Evolutionary conservation across 2,113 vertebrate species (phyloP).

Genomic region (rabbit (Oryctolagus cuniculus)): mOryCun1.1 NC_091449.1:33164001-33164500

Average conservation of each 20-base stretch:
- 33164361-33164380: too few species aligned
- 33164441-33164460: not conserved
- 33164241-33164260: not conserved
- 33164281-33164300: too few species aligned
- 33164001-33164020: not conserved
- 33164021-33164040: not conserved
- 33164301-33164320: not conserved
- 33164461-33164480: fast-evolving
- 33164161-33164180: not conserved
- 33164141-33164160: fast-evolving
- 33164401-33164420: not conserved
- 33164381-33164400: not conserved
- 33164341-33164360: not conserved
- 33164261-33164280: fast-evolving
- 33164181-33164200: fast-evolving
- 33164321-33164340: not conserved
- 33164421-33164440: not conserved
- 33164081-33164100: not conserved
- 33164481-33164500: not conserved
- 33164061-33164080: not conserved
- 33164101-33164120: not conserved
- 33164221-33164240: not conserved
- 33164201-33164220: not conserved
- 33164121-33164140: fast-evolving
- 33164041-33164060: not conserved